Percentiles rank a stretch among this genome's conserved stretches.
Evolutionary conservation across 2,113 vertebrate genomes (phyloP).

Genomic region (Orthonyx spaldingii): DNA sequence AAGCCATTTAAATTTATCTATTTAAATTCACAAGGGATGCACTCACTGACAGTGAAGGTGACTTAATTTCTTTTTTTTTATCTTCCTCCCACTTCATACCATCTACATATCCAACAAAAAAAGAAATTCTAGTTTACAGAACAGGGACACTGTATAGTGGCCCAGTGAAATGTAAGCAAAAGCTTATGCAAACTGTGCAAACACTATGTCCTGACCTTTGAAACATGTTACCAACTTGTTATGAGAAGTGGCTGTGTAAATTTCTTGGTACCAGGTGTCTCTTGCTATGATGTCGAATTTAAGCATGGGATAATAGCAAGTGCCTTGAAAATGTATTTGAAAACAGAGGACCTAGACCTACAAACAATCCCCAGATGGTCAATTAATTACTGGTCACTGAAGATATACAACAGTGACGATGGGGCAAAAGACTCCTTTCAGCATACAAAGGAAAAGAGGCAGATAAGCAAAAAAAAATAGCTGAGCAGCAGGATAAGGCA

Average conservation of each 20-base stretch:
- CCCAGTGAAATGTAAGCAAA: neutral
- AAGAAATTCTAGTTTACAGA: neutral
- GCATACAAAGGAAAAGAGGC: neutral
- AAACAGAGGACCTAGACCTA: neutral
- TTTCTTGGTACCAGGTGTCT: neutral
- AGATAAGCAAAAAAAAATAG: neutral
- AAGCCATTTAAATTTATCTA: neutral
- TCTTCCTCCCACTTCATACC: neutral
- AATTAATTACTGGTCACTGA: constrained; percentile 8
- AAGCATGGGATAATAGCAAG: neutral
- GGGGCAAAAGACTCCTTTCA: neutral
- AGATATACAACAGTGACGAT: neutral
- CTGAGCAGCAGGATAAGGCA: neutral
- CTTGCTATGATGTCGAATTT: neutral
- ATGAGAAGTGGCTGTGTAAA: neutral
- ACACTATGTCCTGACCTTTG: neutral
- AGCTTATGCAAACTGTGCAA: neutral
- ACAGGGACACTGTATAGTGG: neutral
- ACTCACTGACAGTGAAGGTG: neutral
- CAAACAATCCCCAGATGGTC: neutral
- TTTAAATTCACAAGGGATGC: neutral
- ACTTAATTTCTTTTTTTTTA: neutral
- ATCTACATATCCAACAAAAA: neutral
- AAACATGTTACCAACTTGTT: neutral
- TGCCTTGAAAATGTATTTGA: neutral